These are phyloP conservation scores for Pollicipes pollicipes DNA, from an alignment of 1,140 invertebrate species.

Conservation along the genomic window DNA sequence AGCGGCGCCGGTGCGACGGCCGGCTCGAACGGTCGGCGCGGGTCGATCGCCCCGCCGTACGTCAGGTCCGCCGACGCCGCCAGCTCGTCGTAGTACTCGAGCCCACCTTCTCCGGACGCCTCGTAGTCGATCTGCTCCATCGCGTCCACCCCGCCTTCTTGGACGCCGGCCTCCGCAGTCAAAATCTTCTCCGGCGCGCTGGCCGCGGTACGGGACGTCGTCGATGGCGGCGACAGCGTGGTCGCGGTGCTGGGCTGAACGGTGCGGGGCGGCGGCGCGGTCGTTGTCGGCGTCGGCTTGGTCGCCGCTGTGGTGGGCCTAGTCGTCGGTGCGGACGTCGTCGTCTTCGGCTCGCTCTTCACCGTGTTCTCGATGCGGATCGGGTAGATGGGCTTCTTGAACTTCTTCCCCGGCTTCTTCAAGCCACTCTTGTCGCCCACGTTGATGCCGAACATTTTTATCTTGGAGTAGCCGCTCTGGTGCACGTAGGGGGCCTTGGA, in stretches of 20 bases:
- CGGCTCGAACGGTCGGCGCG: no score
- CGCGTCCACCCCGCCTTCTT: no score
- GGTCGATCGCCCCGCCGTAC: no score
- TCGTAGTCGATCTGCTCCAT: background rate
- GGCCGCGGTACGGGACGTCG: no score
- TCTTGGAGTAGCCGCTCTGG: conserved; percentile 1
- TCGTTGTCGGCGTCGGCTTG: background rate
- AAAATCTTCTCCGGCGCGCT: no score
- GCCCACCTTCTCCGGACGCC: background rate
- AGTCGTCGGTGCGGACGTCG: background rate
- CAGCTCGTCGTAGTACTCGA: background rate
- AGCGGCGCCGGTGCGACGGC: no score
- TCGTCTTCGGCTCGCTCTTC: background rate
- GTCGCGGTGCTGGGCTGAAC: background rate
- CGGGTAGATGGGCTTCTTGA: background rate
- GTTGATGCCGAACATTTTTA: background rate
- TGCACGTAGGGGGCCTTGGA: background rate
- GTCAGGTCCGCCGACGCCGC: background rate
- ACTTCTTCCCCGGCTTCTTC: background rate
- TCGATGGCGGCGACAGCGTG: no score
- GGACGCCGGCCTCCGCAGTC: background rate
- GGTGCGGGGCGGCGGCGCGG: background rate
- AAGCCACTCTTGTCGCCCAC: background rate
- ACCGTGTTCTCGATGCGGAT: background rate
- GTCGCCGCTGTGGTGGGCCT: no score